Conservation (phyloP, 2,113 vertebrate species). For the Pseudolaguvia tuberculata region DNA sequence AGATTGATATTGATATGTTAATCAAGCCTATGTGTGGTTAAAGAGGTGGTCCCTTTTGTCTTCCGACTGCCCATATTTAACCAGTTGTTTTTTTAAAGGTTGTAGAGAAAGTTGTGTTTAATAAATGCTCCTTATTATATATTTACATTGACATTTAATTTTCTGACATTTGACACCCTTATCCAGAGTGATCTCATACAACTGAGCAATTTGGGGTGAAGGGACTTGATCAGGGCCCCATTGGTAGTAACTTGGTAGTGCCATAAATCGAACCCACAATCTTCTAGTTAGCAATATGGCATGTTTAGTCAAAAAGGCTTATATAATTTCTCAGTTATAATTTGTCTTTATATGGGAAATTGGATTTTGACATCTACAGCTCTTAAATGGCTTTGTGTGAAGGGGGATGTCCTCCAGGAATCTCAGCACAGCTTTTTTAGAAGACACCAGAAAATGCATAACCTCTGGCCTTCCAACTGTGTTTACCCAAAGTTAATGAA, state of each 20-base stretch:
- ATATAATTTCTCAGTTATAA: not conserved
- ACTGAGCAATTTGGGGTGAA: too few species aligned
- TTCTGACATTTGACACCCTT: too few species aligned
- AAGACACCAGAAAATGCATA: slow-evolving; percentile 38
- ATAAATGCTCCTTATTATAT: too few species aligned
- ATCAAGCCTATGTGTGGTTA: not conserved
- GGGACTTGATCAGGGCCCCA: too few species aligned
- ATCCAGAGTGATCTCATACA: too few species aligned
- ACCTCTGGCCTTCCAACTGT: slow-evolving; percentile 43
- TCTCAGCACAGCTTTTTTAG: slow-evolving; percentile 36
- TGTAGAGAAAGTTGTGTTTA: not conserved
- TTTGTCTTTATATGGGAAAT: not conserved
- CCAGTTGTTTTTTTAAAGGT: not conserved
- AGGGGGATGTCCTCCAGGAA: slow-evolving; percentile 31
- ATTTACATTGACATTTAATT: too few species aligned
- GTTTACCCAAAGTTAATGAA: slow-evolving; percentile 75
- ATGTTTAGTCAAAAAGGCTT: not conserved
- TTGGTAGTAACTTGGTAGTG: too few species aligned
- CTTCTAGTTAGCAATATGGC: not conserved
- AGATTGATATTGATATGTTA: not conserved
- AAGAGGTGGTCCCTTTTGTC: not conserved
- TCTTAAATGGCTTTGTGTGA: slow-evolving; percentile 42
- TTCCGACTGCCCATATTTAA: not conserved
- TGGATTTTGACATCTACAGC: slow-evolving; percentile 23
- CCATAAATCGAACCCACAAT: too few species aligned